A percentile compares a stretch with the other conserved stretches of the same genome.
Evolutionary conservation across 23 tunicate species (phyloP).

Genomic region (Trididemnum clinides): DNA sequence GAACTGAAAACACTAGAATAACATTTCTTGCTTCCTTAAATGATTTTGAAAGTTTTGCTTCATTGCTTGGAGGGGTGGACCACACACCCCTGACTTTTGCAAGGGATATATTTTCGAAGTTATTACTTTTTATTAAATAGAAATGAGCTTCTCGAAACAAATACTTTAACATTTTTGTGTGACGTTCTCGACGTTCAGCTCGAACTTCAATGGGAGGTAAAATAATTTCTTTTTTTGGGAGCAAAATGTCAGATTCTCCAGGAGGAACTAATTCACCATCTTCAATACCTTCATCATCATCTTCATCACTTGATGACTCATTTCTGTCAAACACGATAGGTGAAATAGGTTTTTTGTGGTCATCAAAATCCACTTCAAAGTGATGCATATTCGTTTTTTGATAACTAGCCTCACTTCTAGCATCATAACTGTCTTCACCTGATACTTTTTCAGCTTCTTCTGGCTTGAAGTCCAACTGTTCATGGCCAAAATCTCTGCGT

Average conservation of each 20-base stretch:
- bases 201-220: constrained; percentile 79
- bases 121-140: constrained; percentile 87
- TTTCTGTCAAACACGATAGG: constrained; percentile 84
- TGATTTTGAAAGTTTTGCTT: constrained; percentile 67
- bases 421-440: background rate
- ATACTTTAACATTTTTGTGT: constrained; percentile 83
- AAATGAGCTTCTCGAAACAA: constrained; percentile 86
- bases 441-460: constrained; percentile 14
- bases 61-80: constrained; percentile 94
- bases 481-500: background rate
- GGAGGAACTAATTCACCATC: constrained; percentile 73
- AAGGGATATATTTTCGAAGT: constrained; percentile 83
- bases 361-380: constrained; percentile 42
- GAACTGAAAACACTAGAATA: constrained; percentile 73
- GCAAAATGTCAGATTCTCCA: constrained; percentile 66
- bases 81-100: constrained; percentile 90
- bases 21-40: constrained; percentile 84
- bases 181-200: constrained; percentile 74
- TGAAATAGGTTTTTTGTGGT: constrained; percentile 74
- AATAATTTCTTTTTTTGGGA: constrained; percentile 77
- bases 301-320: constrained; percentile 56
- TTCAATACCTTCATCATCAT: constrained; percentile 36
- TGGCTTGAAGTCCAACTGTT: background rate
- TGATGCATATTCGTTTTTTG: background rate
- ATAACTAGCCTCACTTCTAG: background rate